Conservation (phyloP, 2,888 invertebrate genomes). For the Sturmia bella region DNA sequence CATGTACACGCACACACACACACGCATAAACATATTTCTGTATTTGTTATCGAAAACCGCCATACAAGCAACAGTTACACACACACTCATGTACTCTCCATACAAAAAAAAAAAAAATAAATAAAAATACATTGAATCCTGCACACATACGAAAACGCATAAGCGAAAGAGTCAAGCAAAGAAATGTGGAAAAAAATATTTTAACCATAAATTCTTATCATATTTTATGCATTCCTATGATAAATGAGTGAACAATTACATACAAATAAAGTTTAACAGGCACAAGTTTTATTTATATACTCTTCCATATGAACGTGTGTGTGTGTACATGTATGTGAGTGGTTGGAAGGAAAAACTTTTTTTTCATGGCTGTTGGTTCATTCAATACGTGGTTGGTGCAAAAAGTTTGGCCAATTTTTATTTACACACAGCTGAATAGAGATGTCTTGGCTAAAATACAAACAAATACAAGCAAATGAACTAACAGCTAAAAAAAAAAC, state of each 20-base stretch:
- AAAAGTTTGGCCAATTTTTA: neutral
- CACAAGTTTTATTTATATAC: neutral
- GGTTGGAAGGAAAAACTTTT: neutral
- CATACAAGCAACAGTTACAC: slow-evolving; percentile 38
- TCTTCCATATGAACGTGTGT: too few relatives aligned
- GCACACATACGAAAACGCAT: slow-evolving; percentile 1
- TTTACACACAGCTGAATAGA: too few relatives aligned
- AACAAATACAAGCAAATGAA: too few relatives aligned
- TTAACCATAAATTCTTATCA: slow-evolving; percentile 77
- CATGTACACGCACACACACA: too few relatives aligned
- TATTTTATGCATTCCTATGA: slow-evolving; percentile 79
- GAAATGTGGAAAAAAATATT: slow-evolving; percentile 43
- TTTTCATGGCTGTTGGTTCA: neutral
- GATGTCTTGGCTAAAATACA: too few relatives aligned
- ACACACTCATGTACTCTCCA: neutral
- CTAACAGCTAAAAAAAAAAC: too few relatives aligned
- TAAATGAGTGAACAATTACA: slow-evolving; percentile 81
- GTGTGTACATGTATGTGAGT: neutral
- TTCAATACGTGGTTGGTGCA: neutral
- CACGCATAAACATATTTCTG: too few relatives aligned
- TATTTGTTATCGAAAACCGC: slow-evolving; percentile 49
- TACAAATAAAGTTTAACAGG: slow-evolving; percentile 65
- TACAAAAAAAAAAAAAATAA: neutral
- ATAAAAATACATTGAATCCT: neutral
- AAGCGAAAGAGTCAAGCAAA: slow-evolving; percentile 14